Base-by-base conservation (phyloP, 2,888 invertebrate species). In the Himalopsyche tibetana region DNA sequence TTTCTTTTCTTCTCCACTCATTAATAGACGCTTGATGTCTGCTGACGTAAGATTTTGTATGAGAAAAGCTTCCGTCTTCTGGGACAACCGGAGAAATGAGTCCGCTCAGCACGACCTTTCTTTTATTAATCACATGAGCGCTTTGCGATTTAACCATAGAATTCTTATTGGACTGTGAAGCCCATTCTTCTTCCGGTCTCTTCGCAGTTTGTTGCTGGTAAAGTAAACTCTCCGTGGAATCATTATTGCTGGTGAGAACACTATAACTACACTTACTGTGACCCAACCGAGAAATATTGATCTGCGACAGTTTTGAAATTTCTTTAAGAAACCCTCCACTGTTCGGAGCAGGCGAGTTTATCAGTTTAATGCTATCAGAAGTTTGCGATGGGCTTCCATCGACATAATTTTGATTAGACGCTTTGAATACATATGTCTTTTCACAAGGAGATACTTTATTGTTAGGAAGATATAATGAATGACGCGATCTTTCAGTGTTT, bases 241-340 rank as follows among this genome's bases (percentile, higher is more conserved):
- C 95, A 83, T 94, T 93, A 82, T 94, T 94, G 55, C 94, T 91
- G 89, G 93, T 94, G 56, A 96, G 92, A 84, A 95, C 95, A 87
- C 94, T 95, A 91, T 96, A 96, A 89, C 94, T 95, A 91, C 96
- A 96, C 90, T 96, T 95, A 89, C 92, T 93, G 88, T 93, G 93
- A 88, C 95, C 95, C 82, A 95, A 92, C 85, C 95, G 93, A 0
- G 96, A 94, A 84, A 96, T 91, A 91, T 95, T 95, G 89, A 96
- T 93, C 89, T 96, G 94, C 4, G 96, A 96, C n/a, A 96, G 91
- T 90, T 95, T 95, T 42, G 95, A 94, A 88, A 96, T 95, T 91
- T 96, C 96, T 81, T 94, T 93, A 83, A 95, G 92, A 88, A 95
- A 93, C 63, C 86, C 91, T n/a, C 85, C 69, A 8, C 92, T 91